Percentiles rank a stretch among this genome's conserved stretches.
These are phyloP conservation scores for Lutra lutra DNA, from an alignment of 2,797 vertebrate species.

Conservation along the genomic window DNA sequence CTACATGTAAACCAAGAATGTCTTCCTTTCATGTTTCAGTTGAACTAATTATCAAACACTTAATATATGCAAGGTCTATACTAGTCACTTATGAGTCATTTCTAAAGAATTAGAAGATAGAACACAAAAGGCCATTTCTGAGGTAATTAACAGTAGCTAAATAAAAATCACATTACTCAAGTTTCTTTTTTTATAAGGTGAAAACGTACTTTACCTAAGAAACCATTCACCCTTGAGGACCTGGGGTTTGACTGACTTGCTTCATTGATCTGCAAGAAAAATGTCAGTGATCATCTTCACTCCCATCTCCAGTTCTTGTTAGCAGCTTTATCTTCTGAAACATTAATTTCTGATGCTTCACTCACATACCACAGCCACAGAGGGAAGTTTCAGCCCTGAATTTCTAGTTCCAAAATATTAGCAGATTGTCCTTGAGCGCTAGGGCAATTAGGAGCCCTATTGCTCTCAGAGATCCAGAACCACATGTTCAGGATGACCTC, in stretches of 20 bases:
- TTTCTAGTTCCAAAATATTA: neutral
- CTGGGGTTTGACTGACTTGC: neutral
- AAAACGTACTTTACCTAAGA: neutral
- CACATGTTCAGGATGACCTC: neutral
- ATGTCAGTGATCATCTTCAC: neutral
- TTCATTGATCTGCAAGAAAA: neutral
- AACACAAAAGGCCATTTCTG: neutral
- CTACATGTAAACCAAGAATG: neutral
- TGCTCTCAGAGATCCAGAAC: neutral
- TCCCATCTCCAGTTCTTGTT: neutral
- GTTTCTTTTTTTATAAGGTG: neutral
- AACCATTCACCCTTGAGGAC: neutral
- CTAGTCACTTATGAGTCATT: neutral
- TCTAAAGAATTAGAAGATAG: neutral
- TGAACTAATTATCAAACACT: neutral
- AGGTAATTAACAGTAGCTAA: neutral
- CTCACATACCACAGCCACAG: neutral
- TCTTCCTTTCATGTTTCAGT: neutral
- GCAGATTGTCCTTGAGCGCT: neutral
- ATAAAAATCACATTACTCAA: neutral
- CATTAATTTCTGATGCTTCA: neutral
- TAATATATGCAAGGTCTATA: neutral
- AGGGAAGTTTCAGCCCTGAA: neutral
- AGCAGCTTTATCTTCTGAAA: neutral
- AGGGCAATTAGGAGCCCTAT: neutral